phyloP scores from a whole-genome alignment of 1,140 invertebrate species.

The Helicoverpa armigera region DNA sequence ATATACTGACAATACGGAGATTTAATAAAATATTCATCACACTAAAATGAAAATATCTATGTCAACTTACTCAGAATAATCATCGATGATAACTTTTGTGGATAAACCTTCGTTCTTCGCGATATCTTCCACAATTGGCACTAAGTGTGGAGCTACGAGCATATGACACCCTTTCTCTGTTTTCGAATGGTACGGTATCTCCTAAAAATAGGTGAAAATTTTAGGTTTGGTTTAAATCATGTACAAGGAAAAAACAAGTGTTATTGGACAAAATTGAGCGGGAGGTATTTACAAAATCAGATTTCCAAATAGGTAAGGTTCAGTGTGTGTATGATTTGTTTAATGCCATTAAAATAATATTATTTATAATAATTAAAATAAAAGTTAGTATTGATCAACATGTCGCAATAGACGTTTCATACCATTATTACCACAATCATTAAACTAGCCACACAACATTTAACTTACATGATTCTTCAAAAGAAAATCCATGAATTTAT shows the following conservation, averaged over 20 bases:
- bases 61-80: conserved; percentile 75
- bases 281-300: too few species aligned
- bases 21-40: too few species aligned
- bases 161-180: conserved; percentile 53
- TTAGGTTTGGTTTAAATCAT: not conserved
- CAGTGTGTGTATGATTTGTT: too few species aligned
- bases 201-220: conserved; percentile 47
- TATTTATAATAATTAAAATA: too few species aligned
- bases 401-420: too few species aligned
- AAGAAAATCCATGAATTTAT: not conserved
- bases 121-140: conserved; percentile 55
- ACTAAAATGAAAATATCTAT: too few species aligned
- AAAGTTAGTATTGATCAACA: too few species aligned
- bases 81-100: conserved; percentile 61
- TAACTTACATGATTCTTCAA: conserved; percentile 10
- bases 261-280: not conserved
- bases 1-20: too few species aligned
- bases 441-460: too few species aligned
- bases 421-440: too few species aligned
- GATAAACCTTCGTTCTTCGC: conserved; percentile 53
- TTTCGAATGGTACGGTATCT: conserved; percentile 52
- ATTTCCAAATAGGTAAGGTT: too few species aligned
- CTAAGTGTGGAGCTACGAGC: conserved; percentile 64
- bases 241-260: not conserved
- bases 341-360: too few species aligned